A percentile compares a stretch with the other conserved stretches of the same genome.
Evolutionary conservation across 1,140 invertebrate species (phyloP).

Genomic region (Drosophila sulfurigaster): DNA sequence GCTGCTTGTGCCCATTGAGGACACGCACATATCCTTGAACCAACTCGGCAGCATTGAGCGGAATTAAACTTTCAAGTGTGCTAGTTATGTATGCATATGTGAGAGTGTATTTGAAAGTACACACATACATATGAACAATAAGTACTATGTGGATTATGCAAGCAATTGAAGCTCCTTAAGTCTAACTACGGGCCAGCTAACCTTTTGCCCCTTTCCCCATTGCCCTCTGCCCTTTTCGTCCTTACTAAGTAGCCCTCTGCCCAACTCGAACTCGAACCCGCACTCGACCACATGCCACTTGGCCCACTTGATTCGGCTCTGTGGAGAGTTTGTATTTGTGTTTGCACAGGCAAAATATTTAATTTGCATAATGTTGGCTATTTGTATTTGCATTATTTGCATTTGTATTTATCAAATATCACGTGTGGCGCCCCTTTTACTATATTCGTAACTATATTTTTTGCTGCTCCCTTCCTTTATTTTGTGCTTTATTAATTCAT

Average conservation of each 20-base stretch:
- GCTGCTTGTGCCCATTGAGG: slow-evolving; percentile 49
- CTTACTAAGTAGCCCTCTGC: background rate
- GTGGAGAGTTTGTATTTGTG: slow-evolving; percentile 45
- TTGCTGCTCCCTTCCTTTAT: background rate
- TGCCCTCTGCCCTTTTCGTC: background rate
- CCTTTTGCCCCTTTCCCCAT: background rate
- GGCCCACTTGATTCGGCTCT: slow-evolving; percentile 40
- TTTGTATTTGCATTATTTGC: slow-evolving; percentile 70
- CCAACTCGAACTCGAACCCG: background rate
- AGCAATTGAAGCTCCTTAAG: slow-evolving; percentile 46
- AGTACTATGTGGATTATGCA: slow-evolving; percentile 62
- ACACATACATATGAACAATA: too few species aligned
- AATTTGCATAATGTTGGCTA: slow-evolving; percentile 79
- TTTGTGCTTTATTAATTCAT: slow-evolving; percentile 65
- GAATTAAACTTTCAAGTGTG: slow-evolving; percentile 18
- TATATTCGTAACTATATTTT: slow-evolving; percentile 11
- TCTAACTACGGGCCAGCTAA: background rate
- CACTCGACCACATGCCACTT: slow-evolving; percentile 15
- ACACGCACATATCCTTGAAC: slow-evolving; percentile 75
- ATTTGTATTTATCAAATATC: slow-evolving; percentile 53
- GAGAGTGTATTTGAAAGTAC: slow-evolving; percentile 18
- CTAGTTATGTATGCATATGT: slow-evolving; percentile 10
- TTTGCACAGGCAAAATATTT: slow-evolving; percentile 77
- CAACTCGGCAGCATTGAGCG: slow-evolving; percentile 8
- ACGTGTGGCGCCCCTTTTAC: slow-evolving; percentile 8